phyloP scores from a whole-genome alignment of 2,113 vertebrate species.

The Xenopus tropicalis region UCB_Xtro_10.0 CM004452.2:23105501-23106000 shows the following conservation, averaged over 20 bases:
- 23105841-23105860: slow-evolving; percentile 74
- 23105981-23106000: no score
- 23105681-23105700: slow-evolving; percentile 41
- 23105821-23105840: slow-evolving; percentile 75
- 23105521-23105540: no score
- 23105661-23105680: not conserved
- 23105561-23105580: slow-evolving; percentile 38
- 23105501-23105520: no score
- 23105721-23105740: not conserved
- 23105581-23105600: slow-evolving; percentile 48
- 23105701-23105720: slow-evolving; percentile 36
- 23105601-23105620: slow-evolving; percentile 5
- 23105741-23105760: not conserved
- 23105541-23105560: not conserved
- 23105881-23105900: slow-evolving; percentile 85
- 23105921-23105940: slow-evolving; percentile 75
- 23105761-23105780: slow-evolving; percentile 74
- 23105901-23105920: slow-evolving; percentile 85
- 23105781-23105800: slow-evolving; percentile 89
- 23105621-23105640: no score
- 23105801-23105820: slow-evolving; percentile 85
- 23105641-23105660: not conserved
- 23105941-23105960: no score
- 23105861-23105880: slow-evolving; percentile 75
- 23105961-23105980: no score